phyloP scores from a whole-genome alignment of 2,113 vertebrate species.

The Oreochromis tanganicae region DNA sequence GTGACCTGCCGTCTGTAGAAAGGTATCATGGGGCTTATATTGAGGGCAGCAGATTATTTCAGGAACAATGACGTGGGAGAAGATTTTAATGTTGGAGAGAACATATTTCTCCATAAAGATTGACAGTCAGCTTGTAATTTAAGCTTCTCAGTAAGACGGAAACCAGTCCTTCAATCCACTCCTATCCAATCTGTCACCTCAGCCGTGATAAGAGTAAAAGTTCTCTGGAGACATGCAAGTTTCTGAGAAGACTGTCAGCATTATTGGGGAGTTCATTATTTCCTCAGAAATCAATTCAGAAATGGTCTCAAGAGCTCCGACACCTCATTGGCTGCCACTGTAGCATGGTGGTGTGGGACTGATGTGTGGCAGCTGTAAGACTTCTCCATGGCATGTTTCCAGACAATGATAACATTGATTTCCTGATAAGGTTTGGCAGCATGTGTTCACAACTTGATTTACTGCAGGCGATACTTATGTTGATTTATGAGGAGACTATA shows the following conservation, averaged over 20 bases:
- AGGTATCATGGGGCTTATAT: constrained; percentile 46
- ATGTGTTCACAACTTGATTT: neutral
- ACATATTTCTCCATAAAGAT: constrained; percentile 1
- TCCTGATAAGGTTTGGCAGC: constrained; percentile 6
- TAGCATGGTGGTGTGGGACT: neutral
- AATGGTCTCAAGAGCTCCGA: constrained; percentile 2
- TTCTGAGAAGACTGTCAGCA: constrained; percentile 21
- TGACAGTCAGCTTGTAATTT: constrained; percentile 8
- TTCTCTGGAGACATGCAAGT: constrained; percentile 21
- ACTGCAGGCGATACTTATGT: neutral
- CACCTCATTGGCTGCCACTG: constrained; percentile 25
- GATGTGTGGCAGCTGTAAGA: constrained; percentile 15
- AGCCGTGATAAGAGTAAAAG: constrained; percentile 17
- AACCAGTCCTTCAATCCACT: neutral
- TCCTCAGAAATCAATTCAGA: constrained; percentile 24
- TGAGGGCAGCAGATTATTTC: constrained; percentile 67
- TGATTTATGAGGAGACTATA: neutral
- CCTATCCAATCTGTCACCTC: constrained; percentile 22
- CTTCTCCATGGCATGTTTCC: neutral
- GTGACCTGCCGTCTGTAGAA: constrained; percentile 53
- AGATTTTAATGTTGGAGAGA: constrained; percentile 1
- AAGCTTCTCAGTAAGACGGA: neutral
- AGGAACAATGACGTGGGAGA: constrained; percentile 46
- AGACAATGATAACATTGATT: neutral
- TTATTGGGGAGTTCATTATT: constrained; percentile 33